Evolutionary conservation across 1,140 invertebrate species (phyloP), one percentile per base, ranked within the genome.

Genomic region (Heliothis virescens): DNA sequence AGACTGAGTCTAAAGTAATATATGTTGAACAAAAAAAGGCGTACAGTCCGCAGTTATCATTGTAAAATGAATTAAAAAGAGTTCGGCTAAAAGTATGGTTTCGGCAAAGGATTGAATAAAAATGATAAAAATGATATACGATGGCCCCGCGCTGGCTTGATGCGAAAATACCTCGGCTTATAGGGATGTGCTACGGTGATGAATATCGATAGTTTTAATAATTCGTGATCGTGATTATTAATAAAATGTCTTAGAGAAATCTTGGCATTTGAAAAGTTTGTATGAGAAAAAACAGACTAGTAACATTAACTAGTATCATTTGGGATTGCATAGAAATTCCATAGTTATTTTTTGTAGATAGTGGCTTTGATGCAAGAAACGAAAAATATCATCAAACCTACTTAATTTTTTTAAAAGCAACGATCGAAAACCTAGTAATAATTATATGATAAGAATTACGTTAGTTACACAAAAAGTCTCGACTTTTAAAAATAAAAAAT

Each of bases 61-160:
- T 79, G 65, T 79, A 79, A 79, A 79, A 79, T 41, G 77, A 79
- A 79, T 79, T 79, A 79, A 79, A 65, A 79, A 79, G 77, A 79
- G 77, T 59, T 48, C 67, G 57, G 41, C 67, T 79, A 67, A 79
- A 79, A 79, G 77, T 79, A 79, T 57, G 77, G 77, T 79, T 79
- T 79, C 77, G 77, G 67, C 77, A 79, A 79, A 79, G 77, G 77
- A 79, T 79, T 72, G 77, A 55, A 72, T 79, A 72, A 72, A 75
- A 79, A 78, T 78, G 76, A 78, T 78, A 78, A 79, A 79, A 79
- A 72, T 78, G 75, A 78, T 67, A 78, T 78, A 78, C 26, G 75
- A 78, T 78, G 75, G 63, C 18, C 60, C 16, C 29, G 53, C 34
- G 63, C 48, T 18, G 74, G 75, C 62, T 67, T 76, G 74, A 62